A percentile compares a stretch with the other conserved stretches of the same genome.
phyloP scores from a whole-genome alignment of 2,113 vertebrate species.

The Daubentonia madagascariensis region DNA sequence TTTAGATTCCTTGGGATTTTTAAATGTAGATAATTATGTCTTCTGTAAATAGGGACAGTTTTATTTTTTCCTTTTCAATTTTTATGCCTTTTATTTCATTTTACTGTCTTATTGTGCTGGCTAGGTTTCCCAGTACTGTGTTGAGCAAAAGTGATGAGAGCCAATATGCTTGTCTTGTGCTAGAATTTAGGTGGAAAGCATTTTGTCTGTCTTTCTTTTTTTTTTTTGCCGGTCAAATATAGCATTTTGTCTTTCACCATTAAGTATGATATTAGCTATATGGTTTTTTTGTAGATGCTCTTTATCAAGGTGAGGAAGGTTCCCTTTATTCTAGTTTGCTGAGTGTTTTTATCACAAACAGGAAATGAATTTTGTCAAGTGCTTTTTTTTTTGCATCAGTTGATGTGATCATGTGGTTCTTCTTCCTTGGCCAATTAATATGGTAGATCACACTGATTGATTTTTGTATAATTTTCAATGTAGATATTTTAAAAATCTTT shows the following conservation, averaged over 20 bases:
- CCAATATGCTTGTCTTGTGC: neutral
- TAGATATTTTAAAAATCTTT: neutral
- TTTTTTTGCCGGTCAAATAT: too few species aligned
- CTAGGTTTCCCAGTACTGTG: neutral
- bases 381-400: neutral
- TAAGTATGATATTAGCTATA: neutral
- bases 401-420: neutral
- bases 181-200: neutral
- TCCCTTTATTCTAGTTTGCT: neutral
- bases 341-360: neutral
- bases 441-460: neutral
- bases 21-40: neutral
- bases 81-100: neutral
- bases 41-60: neutral
- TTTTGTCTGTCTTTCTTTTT: too few species aligned
- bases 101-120: neutral
- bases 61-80: neutral
- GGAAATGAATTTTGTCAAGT: neutral
- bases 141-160: neutral
- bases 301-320: neutral
- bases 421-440: neutral
- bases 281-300: neutral
- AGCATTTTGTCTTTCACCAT: neutral
- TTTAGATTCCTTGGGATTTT: neutral
- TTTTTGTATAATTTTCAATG: neutral